Evolutionary conservation across 1,140 invertebrate species (phyloP).

Genomic region (Drosophila navojoa): DNA sequence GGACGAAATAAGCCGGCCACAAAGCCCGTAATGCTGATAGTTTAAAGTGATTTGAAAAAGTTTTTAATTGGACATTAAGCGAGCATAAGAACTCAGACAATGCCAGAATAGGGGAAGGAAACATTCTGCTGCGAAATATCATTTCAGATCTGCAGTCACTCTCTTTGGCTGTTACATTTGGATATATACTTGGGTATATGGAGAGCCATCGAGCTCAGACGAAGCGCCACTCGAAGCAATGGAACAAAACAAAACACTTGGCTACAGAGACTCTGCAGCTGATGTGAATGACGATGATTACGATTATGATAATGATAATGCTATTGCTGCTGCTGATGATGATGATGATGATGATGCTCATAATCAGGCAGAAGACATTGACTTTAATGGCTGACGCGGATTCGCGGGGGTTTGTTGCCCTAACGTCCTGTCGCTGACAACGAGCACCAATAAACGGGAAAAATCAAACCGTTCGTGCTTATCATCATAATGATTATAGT

Average conservation of each 20-base stretch:
- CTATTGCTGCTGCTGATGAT: neutral
- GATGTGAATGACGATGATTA: slow-evolving; percentile 10
- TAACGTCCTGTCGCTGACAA: slow-evolving; percentile 69
- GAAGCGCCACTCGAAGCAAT: slow-evolving; percentile 34
- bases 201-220: slow-evolving; percentile 7
- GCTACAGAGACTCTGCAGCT: slow-evolving; percentile 19
- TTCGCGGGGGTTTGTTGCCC: neutral
- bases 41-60: slow-evolving; percentile 60
- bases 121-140: neutral
- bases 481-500: slow-evolving; percentile 77
- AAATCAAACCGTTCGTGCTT: slow-evolving; percentile 81
- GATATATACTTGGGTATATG: neutral
- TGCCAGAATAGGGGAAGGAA: neutral
- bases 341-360: slow-evolving; percentile 9
- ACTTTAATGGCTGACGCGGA: neutral
- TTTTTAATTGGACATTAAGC: slow-evolving; percentile 59
- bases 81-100: neutral
- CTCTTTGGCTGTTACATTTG: neutral
- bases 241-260: slow-evolving; percentile 55
- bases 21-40: slow-evolving; percentile 41
- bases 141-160: too few species aligned
- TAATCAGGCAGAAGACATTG: slow-evolving; percentile 11
- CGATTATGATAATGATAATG: slow-evolving; percentile 14
- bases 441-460: slow-evolving; percentile 57
- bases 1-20: slow-evolving; percentile 30